phyloP scores from a whole-genome alignment of 2,113 vertebrate species.

The Myotis lucifugus region DNA sequence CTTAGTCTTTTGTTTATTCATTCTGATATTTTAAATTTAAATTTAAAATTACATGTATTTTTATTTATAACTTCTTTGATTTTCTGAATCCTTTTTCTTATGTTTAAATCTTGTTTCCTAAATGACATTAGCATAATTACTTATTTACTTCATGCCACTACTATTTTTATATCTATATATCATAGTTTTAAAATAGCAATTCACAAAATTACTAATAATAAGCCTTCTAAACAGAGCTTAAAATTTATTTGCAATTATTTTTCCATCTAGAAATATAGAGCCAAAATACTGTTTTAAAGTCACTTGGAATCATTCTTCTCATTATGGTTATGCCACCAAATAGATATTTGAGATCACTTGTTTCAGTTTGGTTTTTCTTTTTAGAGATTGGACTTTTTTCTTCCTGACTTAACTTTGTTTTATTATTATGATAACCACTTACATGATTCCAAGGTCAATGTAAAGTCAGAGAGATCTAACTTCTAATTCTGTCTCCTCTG shows the following conservation, averaged over 20 bases:
- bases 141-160: not conserved
- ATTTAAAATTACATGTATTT: not conserved
- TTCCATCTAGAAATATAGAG: not conserved
- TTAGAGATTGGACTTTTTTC: not conserved
- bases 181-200: not conserved
- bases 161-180: not conserved
- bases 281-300: not conserved
- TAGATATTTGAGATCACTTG: not conserved
- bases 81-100: not conserved
- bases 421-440: not conserved
- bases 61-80: slow-evolving; percentile 14
- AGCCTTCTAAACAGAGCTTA: not conserved
- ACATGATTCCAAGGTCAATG: not conserved
- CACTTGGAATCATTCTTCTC: not conserved
- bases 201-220: slow-evolving; percentile 13
- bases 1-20: slow-evolving; percentile 27
- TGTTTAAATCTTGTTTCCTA: slow-evolving; percentile 16
- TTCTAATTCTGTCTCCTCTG: not conserved
- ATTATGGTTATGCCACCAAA: not conserved
- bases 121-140: not conserved
- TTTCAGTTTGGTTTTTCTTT: not conserved
- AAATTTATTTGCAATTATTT: slow-evolving; percentile 16
- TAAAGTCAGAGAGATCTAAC: not conserved
- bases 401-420: not conserved
- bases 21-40: not conserved